Base-by-base conservation (phyloP, 1,140 invertebrate species). In the Littorina saxatilis region DNA sequence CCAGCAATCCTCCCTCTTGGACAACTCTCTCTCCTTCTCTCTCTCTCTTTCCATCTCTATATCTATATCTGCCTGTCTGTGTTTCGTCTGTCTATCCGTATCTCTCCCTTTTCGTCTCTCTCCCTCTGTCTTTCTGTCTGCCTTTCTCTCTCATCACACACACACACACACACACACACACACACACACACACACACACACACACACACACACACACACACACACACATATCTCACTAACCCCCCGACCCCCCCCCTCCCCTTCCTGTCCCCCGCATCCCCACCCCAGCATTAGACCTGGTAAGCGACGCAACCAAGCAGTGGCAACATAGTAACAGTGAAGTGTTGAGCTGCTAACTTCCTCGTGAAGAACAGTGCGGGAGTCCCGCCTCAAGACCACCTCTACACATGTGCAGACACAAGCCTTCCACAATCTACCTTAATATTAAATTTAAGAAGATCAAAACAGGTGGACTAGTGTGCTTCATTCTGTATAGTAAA, bases 21-120 rank as follows among this genome's bases (percentile, higher is more conserved):
- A 13, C 17, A 32, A 5, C 61, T 35, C 27, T 35, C 29, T 35
- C 27, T 32, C 61, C 27, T 9, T 66, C 61, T 66, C 7, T 72
- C 68, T 72, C 37, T 47, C 68, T 72, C 37, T 72, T 35, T 47
- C 23, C 43, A 37, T 72, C 23, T 47, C 68, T 72, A 3, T 72
- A 7, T 72, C 0, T 72, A 7, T 43, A 11, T 66, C 0, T 66
- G 27, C 35, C 5, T 47, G 15, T 72, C 37, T 43, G n/a, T n/a
- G n/a, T 15, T 72, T 15, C 43, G 17, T 72, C 37, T 43, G 37
- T 68, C 27, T 68, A 15, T 68, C 27, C 3, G 32, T 68, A 4
- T 72, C 37, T 72, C 0, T 72, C 37, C n/a, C 23, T 66, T 0
- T 66, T 9, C 35, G 27, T 47, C 15, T 72, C 37, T 43, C 17